A percentile compares a stretch with the other conserved stretches of the same genome.
Evolutionary conservation across 2,888 invertebrate genomes (phyloP).

Genomic region (Elegia similella): DNA sequence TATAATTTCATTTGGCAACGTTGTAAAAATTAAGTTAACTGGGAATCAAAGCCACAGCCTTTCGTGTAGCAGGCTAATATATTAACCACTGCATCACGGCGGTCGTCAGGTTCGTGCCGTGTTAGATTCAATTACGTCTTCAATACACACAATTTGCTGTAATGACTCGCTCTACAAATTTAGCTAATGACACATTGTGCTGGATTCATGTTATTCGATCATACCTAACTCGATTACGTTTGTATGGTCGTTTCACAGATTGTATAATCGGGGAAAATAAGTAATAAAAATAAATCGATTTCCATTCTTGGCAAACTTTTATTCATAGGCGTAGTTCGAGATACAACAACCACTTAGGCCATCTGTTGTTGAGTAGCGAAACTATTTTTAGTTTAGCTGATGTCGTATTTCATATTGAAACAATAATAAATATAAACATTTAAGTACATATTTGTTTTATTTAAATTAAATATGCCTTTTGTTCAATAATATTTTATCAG

Average conservation of each 20-base stretch:
- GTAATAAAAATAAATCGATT: not conserved
- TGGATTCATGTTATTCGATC: constrained; percentile 25
- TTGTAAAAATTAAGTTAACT: no score
- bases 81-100: not conserved
- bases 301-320: not conserved
- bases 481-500: no score
- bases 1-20: no score
- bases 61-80: no score
- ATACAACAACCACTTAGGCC: not conserved
- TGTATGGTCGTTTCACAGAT: not conserved
- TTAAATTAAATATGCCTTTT: no score
- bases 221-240: not conserved
- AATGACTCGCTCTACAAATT: constrained; percentile 16
- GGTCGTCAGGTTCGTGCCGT: constrained; percentile 24
- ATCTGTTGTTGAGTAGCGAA: not conserved
- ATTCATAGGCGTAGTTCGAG: no score
- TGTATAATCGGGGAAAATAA: not conserved
- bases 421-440: no score
- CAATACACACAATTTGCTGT: constrained; percentile 20
- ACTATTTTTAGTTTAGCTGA: not conserved
- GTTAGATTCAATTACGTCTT: constrained; percentile 38
- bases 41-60: no score
- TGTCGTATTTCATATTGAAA: not conserved
- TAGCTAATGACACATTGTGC: constrained; percentile 21
- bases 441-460: not conserved